Percentiles rank a stretch among this genome's conserved stretches.
Conservation (phyloP, 2,797 vertebrate species). For the Varecia variegata region DNA sequence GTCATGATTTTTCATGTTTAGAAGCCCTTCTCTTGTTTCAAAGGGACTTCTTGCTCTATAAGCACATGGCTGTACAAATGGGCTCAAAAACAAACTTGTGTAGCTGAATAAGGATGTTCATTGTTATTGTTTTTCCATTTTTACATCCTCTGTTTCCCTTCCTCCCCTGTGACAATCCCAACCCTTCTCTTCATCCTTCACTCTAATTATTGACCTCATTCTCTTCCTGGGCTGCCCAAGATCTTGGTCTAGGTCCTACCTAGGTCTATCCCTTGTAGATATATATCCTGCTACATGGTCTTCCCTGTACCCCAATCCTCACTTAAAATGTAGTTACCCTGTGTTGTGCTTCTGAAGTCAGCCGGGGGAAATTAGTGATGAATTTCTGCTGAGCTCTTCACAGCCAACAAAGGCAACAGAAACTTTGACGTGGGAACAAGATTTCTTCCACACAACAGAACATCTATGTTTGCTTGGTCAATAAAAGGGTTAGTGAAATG, state of each 20-base stretch:
- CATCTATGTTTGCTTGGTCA: not conserved
- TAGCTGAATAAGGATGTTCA: not conserved
- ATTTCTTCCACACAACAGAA: not conserved
- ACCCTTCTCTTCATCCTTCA: not conserved
- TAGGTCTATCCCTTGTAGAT: not conserved
- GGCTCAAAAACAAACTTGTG: not conserved
- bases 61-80: not conserved
- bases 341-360: not conserved
- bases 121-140: not conserved
- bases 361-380: not conserved
- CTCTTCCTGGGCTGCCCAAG: not conserved
- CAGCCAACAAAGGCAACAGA: not conserved
- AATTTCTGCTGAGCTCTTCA: not conserved
- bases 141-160: not conserved
- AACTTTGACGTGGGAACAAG: not conserved
- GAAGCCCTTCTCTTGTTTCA: not conserved
- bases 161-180: not conserved
- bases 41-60: not conserved
- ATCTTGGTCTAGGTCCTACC: not conserved
- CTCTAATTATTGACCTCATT: not conserved
- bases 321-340: not conserved
- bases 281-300: not conserved
- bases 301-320: not conserved
- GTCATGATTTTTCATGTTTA: not conserved
- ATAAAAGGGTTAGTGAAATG: not conserved